These are phyloP conservation scores for Ctenicera cuprea DNA, from an alignment of 2,888 invertebrate genomes.

Conservation along the genomic window DNA sequence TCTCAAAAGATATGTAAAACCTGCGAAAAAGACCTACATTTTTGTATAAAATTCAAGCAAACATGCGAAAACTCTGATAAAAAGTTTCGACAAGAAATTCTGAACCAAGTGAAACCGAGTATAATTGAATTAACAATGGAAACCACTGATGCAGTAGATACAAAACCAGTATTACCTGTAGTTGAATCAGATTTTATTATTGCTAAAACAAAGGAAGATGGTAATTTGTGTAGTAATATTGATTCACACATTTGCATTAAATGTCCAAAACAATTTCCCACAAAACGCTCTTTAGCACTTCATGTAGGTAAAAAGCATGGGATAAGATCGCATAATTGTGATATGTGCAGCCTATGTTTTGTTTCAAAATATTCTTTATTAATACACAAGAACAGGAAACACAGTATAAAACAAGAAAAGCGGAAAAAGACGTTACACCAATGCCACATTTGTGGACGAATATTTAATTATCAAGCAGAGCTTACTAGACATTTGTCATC, in stretches of 20 bases:
- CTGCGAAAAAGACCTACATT: slow-evolving; percentile 56
- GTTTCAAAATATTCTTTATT: slow-evolving; percentile 37
- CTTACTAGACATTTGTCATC: slow-evolving; percentile 54
- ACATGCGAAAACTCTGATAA: slow-evolving; percentile 57
- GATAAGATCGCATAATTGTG: slow-evolving; percentile 27
- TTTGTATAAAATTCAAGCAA: slow-evolving; percentile 56
- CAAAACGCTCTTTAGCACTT: slow-evolving; percentile 36
- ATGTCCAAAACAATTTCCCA: slow-evolving; percentile 30
- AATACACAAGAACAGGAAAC: slow-evolving; percentile 40
- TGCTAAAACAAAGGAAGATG: not conserved
- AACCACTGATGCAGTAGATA: not conserved
- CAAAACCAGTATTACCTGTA: no score
- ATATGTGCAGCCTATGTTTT: slow-evolving; percentile 48
- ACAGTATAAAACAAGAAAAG: slow-evolving; percentile 31
- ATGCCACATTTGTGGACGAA: slow-evolving; percentile 59
- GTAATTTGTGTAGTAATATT: not conserved
- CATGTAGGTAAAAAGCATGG: slow-evolving; percentile 47
- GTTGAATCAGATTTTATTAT: not conserved
- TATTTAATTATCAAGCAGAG: slow-evolving; percentile 55
- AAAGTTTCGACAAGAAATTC: slow-evolving; percentile 23
- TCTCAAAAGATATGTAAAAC: slow-evolving; percentile 58
- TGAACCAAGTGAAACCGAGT: not conserved
- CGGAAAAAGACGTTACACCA: slow-evolving; percentile 49
- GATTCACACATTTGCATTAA: slow-evolving; percentile 19
- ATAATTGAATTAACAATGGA: not conserved